Conservation (phyloP, 1,140 invertebrate species). For the Drosophila persimilis region DNA sequence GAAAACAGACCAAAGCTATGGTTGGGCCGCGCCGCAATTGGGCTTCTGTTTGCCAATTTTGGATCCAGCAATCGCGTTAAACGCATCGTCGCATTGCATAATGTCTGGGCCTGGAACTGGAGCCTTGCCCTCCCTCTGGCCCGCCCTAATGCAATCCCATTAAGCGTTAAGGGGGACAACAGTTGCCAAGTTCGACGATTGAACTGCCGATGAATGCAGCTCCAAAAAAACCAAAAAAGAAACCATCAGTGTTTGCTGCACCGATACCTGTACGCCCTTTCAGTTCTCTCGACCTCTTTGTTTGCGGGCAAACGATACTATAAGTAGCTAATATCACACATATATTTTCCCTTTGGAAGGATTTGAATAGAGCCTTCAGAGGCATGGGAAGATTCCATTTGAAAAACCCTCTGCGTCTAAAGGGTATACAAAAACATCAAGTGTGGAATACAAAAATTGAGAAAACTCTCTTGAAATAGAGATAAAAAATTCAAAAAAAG, state of each 20-base stretch:
- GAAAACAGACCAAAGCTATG: not conserved
- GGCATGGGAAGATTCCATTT: too few relatives aligned
- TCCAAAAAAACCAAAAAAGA: slow-evolving; percentile 24
- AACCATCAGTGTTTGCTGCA: not conserved
- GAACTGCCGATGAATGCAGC: not conserved
- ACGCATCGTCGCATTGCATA: slow-evolving; percentile 22
- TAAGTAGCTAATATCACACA: too few relatives aligned
- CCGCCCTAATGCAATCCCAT: slow-evolving; percentile 52
- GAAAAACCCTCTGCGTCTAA: too few relatives aligned
- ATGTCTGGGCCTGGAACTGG: slow-evolving; percentile 17
- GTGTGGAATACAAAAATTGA: slow-evolving; percentile 11
- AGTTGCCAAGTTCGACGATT: slow-evolving; percentile 28
- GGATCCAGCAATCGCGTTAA: slow-evolving; percentile 30
- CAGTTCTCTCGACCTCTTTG: not conserved
- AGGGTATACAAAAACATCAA: not conserved
- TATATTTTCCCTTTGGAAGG: too few relatives aligned
- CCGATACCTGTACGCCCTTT: not conserved
- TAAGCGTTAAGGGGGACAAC: slow-evolving; percentile 63
- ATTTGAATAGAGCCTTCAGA: too few relatives aligned
- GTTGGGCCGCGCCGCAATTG: not conserved
- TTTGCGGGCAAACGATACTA: too few relatives aligned
- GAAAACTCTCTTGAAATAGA: slow-evolving; percentile 15
- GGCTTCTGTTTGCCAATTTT: slow-evolving; percentile 20
- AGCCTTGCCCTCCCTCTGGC: not conserved
- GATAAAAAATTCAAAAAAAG: slow-evolving; percentile 39